Evolutionary conservation across 2,113 vertebrate species (phyloP).

Genomic region (Hyperopisus bebe): DNA sequence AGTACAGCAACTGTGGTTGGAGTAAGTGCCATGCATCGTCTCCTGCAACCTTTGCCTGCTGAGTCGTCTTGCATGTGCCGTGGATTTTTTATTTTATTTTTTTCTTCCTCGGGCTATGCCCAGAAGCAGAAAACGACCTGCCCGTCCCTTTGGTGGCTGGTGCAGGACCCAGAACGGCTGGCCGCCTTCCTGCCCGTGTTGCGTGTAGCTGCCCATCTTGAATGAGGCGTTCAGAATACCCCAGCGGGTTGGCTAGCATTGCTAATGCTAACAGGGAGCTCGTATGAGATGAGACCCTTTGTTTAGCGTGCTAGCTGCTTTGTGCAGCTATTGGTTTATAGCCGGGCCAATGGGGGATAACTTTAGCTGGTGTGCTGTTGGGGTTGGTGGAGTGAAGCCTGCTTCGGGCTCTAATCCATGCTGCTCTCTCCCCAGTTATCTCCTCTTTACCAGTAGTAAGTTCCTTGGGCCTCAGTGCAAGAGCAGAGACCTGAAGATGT

Average conservation of each 20-base stretch:
- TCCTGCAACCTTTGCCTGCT: neutral
- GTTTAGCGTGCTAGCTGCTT: neutral
- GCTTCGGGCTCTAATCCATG: constrained; percentile 16
- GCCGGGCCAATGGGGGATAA: neutral
- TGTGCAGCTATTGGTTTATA: neutral
- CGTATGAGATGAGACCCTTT: neutral
- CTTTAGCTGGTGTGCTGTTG: neutral
- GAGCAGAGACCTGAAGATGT: constrained; percentile 68
- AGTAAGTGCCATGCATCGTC: constrained; percentile 71
- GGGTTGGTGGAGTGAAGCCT: neutral
- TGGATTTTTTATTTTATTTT: neutral
- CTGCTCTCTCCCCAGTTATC: constrained; percentile 71
- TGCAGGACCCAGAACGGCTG: neutral
- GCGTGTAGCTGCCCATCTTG: neutral
- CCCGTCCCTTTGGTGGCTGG: neutral
- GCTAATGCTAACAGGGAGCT: neutral
- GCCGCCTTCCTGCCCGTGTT: neutral
- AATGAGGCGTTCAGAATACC: neutral
- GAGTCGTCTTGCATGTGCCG: neutral
- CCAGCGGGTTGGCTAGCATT: neutral
- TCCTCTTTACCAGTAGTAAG: constrained; percentile 78
- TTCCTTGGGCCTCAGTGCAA: constrained; percentile 58
- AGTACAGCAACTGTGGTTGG: constrained; percentile 85
- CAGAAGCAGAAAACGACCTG: neutral
- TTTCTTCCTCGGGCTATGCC: neutral